Base-by-base conservation (phyloP, 2,797 vertebrate species). In the Zalophus californianus region DNA sequence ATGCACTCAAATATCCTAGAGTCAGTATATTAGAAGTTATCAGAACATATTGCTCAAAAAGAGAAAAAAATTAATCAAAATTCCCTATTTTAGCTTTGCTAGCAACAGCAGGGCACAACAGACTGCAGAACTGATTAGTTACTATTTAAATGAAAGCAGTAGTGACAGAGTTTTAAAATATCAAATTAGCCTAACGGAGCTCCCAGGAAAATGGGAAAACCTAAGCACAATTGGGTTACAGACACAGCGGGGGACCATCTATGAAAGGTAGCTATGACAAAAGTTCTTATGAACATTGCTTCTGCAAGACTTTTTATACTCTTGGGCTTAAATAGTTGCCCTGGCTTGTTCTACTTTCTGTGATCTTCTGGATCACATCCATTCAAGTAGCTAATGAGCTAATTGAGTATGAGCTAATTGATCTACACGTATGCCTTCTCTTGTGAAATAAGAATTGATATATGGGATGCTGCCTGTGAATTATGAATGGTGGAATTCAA, bases 111-210 rank as follows among this genome's bases (percentile, higher is more conserved):
- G 83, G 96, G 86, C 91, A 89, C 75, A 83, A 60, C 58, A 86
- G 50, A 82, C 95, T 14, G 0, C 32, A 86, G 97, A 97, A 91
- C 80, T 97, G 97, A 98, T 98, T 98, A 98, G 88, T 83, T 97
- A 50, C 95, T 98, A 98, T 98, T 98, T 98, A 98, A 98, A 98
- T 50, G 86, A 96, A 83, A 98, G 89, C 72, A 7, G 82, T 85
- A 82, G 85, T 27, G 86, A 98, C 88, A 93, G 89, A 32, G 16
- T 87, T 98, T 98, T 96, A 98, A 98, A 96, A 97, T 94, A 98
- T 91, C 95, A 97, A 98, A 98, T 98, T 96, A 98, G 66, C 68
- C 0, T 0, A 97, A 84, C 15, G 52, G 92, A 98, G 77, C 90
- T 98, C 86, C 83, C 70, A 96, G 92, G 0, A 78, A 97, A 98